Conservation (phyloP, 2,888 invertebrate genomes). For the Sepioteuthis lessoniana region DNA sequence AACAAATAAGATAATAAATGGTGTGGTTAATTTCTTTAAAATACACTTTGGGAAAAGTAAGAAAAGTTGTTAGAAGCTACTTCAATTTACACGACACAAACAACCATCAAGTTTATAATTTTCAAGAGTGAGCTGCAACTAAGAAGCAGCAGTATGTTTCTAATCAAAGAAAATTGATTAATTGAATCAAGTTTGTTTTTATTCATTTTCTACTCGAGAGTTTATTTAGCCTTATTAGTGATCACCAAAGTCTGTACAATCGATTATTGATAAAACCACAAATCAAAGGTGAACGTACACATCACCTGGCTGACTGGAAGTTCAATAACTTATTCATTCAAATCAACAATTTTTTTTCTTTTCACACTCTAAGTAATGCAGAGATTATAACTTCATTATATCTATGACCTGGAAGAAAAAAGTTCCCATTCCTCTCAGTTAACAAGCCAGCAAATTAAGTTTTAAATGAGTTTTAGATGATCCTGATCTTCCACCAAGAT, state of each 20-base stretch:
- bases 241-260: conserved; percentile 33
- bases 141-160: background rate
- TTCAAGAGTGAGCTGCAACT: background rate
- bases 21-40: background rate
- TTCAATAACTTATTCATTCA: background rate
- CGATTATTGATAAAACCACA: conserved; percentile 23
- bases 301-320: conserved; percentile 10
- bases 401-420: conserved; percentile 6
- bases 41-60: background rate
- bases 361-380: conserved; percentile 20
- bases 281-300: background rate
- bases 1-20: background rate
- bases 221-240: conserved; percentile 12
- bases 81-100: background rate
- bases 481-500: background rate
- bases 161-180: conserved; percentile 33
- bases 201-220: conserved; percentile 18
- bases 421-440: background rate
- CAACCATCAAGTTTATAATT: background rate
- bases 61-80: background rate
- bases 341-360: background rate
- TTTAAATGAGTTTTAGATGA: conserved; percentile 33
- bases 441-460: background rate
- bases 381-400: conserved; percentile 20
- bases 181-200: conserved; percentile 33